A percentile compares a stretch with the other conserved stretches of the same genome.
Evolutionary conservation across 2,113 vertebrate species (phyloP).

Genomic region (Hirundichthys speculiger): DNA sequence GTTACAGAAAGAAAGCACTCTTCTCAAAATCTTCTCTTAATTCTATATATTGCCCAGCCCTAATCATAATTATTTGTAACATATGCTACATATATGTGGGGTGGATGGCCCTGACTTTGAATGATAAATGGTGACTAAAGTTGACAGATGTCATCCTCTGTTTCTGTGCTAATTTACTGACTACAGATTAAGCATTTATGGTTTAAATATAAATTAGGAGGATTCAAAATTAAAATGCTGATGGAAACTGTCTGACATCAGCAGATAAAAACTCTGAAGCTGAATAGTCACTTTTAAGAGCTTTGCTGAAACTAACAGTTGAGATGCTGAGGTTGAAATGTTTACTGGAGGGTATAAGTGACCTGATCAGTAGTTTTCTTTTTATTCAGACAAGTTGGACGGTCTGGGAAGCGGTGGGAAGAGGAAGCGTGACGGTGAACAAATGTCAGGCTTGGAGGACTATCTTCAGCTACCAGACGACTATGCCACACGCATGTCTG

Average conservation of each 20-base stretch:
- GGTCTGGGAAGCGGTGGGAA: conserved; percentile 92
- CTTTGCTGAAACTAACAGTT: neutral
- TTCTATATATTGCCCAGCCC: neutral
- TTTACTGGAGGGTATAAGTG: neutral
- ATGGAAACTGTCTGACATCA: no score
- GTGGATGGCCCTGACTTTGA: no score
- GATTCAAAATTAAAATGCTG: no score
- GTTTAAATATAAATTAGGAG: no score
- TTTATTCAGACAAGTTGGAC: conserved; percentile 93
- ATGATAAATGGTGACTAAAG: neutral
- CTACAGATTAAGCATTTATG: no score
- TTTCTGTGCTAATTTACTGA: no score
- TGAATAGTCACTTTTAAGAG: neutral
- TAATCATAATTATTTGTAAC: neutral
- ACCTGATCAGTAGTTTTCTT: conserved; percentile 76
- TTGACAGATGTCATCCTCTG: neutral
- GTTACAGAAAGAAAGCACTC: no score
- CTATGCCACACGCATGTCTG: conserved; percentile 93
- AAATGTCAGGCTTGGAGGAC: conserved; percentile 91
- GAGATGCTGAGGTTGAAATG: neutral
- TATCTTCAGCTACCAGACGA: conserved; percentile 98
- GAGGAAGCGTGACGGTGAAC: conserved; percentile 91
- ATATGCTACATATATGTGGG: neutral
- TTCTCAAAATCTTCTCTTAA: neutral
- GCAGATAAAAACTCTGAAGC: neutral